These are phyloP conservation scores for Acronicta leporina DNA, from an alignment of 2,888 invertebrate genomes.

Conservation along the genomic window DNA sequence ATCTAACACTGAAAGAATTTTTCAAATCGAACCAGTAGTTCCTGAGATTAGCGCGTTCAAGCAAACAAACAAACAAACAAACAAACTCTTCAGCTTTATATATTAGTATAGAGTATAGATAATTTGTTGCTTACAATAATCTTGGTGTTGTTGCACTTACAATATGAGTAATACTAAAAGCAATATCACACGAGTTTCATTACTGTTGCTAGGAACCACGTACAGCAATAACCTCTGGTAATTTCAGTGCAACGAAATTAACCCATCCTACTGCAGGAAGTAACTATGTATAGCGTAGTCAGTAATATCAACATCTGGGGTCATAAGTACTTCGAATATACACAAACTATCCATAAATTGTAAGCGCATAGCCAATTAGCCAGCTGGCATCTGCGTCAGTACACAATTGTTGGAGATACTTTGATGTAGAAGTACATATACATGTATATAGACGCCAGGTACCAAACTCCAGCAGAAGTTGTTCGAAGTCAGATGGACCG, in stretches of 20 bases:
- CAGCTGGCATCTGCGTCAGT: conserved; percentile 53
- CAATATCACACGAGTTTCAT: conserved; percentile 23
- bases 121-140: no score
- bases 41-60: no score
- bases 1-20: no score
- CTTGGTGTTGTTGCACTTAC: conserved; percentile 1
- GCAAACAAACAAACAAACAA: no score
- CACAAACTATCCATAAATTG: conserved; percentile 50
- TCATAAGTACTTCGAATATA: conserved; percentile 41
- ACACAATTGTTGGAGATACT: conserved; percentile 39
- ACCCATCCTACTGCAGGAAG: conserved; percentile 9
- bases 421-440: conserved; percentile 16
- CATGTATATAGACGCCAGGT: conserved; percentile 20
- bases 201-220: conserved; percentile 11
- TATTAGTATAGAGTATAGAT: no score
- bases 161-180: conserved; percentile 3
- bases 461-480: conserved; percentile 36
- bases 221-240: conserved; percentile 20
- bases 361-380: conserved; percentile 55
- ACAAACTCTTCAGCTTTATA: no score
- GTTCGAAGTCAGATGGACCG: conserved; percentile 9
- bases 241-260: conserved; percentile 41
- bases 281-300: conserved; percentile 9
- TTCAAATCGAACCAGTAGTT: no score
- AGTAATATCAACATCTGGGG: conserved; percentile 47